Evolutionary conservation across 2,113 vertebrate species (phyloP), one percentile per base, ranked within the genome.

Genomic region (Copsychus sechellarum): DNA sequence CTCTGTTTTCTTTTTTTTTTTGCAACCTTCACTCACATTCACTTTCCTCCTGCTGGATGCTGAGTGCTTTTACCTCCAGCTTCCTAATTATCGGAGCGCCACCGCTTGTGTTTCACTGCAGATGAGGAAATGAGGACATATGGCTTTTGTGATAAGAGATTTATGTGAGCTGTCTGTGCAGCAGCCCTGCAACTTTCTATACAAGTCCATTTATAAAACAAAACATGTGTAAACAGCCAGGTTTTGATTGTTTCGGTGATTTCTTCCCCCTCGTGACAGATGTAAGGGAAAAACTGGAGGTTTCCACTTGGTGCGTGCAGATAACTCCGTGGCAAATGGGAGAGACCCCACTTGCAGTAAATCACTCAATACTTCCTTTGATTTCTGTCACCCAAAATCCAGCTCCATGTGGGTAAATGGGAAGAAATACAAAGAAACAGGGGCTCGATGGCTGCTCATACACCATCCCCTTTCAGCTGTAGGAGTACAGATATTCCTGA

Each of bases 111-210:
- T 86, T 88, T 83, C 24, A 58, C 82, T 3, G 0, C 93, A 53
- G 93, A 78, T 67, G 95, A 97, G 95, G 95, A 97, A 96, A 96
- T 88, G 94, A 86, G 93, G 95, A 96, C 96, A 96, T 97, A 95
- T 96, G 96, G 96, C 95, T 92, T 65, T 79, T 38, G 93, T 96
- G 96, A 97, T 97, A 96, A 97, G 96, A 66, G 93, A 93, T 92
- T 88, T 83, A 90, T 88, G 94, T 1, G 86, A 83, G 93, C 82
- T 92, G 93, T 90, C 96, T 74, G 72, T 69, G 88, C 82, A 64
- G 33, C 64, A 16, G 71, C 1, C n/a, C 90, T 76, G 93, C 86
- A 50, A 60, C 92, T 95, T 96, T 96, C 95, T 94, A 67, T 81
- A 88, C 92, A 86, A 94, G 92, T 48, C 96, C 95, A 81, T 92